A percentile compares a stretch with the other conserved stretches of the same genome.
These are phyloP conservation scores for Lethenteron camtschaticum DNA, from an alignment of 2,113 vertebrate genomes.

Conservation along the genomic window DNA sequence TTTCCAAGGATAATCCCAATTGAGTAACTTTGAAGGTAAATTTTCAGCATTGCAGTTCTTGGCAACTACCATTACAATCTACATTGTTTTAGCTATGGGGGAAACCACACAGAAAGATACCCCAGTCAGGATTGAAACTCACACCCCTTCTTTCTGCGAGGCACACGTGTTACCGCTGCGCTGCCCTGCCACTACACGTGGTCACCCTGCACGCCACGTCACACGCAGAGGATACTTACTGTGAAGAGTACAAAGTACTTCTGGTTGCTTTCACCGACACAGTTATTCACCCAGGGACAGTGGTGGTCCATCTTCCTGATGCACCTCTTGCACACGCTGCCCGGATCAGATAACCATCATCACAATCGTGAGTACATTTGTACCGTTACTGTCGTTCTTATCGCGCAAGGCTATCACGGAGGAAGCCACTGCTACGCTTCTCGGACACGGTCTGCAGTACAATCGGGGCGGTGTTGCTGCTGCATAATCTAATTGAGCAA, in stretches of 20 bases:
- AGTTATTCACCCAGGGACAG: conserved; percentile 99
- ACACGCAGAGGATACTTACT: conserved; percentile 33
- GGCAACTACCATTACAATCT: neutral
- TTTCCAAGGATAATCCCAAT: too few relatives aligned
- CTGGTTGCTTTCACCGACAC: conserved; percentile 95
- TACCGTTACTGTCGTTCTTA: too few relatives aligned
- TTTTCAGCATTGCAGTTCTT: neutral
- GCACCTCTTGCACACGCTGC: conserved; percentile 89
- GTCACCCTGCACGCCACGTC: neutral
- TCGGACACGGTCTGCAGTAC: too few relatives aligned
- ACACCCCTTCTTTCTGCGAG: neutral
- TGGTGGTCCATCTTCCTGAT: conserved; percentile 99
- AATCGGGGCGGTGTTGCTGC: neutral
- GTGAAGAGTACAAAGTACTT: conserved; percentile 99
- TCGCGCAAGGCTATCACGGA: too few relatives aligned
- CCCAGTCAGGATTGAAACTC: neutral
- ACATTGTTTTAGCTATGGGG: neutral
- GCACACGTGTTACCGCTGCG: neutral
- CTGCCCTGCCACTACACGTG: neutral
- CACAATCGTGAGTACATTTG: neutral
- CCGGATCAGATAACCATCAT: neutral
- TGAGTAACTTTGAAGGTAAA: too few relatives aligned
- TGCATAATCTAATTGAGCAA: neutral
- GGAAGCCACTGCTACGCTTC: too few relatives aligned
- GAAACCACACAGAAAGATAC: neutral